These are phyloP conservation scores for Hermetia illucens DNA, from an alignment of 1,140 invertebrate species.

Conservation along the genomic window DNA sequence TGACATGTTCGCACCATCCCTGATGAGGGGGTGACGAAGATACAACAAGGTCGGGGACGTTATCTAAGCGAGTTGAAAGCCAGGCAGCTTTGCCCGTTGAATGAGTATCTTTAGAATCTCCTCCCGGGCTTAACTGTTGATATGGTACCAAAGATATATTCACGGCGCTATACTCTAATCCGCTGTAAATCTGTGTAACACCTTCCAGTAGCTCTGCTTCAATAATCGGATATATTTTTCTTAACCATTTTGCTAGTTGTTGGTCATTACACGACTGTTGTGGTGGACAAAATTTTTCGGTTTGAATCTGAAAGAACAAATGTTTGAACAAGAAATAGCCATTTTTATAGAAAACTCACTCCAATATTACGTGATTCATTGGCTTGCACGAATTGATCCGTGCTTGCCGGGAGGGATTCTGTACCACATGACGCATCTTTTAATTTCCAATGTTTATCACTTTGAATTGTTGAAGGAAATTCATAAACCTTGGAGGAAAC, in stretches of 20 bases:
- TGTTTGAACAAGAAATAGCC: too few relatives aligned
- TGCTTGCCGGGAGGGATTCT: slow-evolving; percentile 14
- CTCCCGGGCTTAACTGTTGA: neutral
- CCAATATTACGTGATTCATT: slow-evolving; percentile 8
- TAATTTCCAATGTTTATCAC: slow-evolving; percentile 14
- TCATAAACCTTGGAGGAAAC: slow-evolving; percentile 21
- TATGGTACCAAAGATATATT: neutral
- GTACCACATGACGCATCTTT: slow-evolving; percentile 22
- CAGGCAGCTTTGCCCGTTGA: slow-evolving; percentile 22
- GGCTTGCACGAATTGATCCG: slow-evolving; percentile 11
- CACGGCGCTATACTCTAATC: too few relatives aligned
- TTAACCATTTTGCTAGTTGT: slow-evolving; percentile 19
- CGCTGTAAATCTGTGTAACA: too few relatives aligned
- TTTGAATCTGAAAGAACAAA: slow-evolving; percentile 5
- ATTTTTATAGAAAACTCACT: too few relatives aligned
- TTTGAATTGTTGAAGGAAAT: slow-evolving; percentile 15
- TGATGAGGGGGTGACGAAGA: slow-evolving; percentile 22
- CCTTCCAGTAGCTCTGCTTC: slow-evolving; percentile 19
- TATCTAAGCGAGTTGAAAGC: slow-evolving; percentile 24
- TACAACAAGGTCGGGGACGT: slow-evolving; percentile 20
- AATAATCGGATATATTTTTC: slow-evolving; percentile 18
- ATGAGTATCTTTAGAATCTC: neutral
- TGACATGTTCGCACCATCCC: slow-evolving; percentile 27
- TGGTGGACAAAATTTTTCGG: neutral
- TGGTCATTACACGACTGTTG: slow-evolving; percentile 13